These are phyloP conservation scores for Psococerastis gibbosa DNA, from an alignment of 2,888 invertebrate genomes.

Conservation along the genomic window DNA sequence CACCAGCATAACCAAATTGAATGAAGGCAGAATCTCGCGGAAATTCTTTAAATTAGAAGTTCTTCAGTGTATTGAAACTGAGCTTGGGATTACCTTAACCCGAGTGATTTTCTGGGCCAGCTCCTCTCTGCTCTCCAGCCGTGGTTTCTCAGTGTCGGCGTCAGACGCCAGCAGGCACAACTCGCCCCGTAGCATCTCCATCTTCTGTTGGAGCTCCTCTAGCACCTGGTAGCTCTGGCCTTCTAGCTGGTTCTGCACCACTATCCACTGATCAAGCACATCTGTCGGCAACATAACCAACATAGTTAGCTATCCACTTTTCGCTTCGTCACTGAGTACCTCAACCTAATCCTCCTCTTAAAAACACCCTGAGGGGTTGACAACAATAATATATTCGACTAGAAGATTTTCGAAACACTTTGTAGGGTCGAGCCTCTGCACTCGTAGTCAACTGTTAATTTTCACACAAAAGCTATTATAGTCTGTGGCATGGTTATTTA, in stretches of 20 bases:
- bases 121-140: constrained; percentile 21
- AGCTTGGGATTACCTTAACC: constrained; percentile 25
- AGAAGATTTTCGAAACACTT: no score
- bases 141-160: constrained; percentile 16
- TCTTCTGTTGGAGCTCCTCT: constrained; percentile 23
- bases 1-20: no score
- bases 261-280: constrained; percentile 29
- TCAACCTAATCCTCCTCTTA: constrained; percentile 3
- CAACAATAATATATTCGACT: no score
- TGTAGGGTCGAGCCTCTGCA: no score
- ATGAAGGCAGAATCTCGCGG: no score
- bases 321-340: no score
- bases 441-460: no score
- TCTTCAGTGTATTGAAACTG: no score
- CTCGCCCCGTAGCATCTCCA: constrained; percentile 24
- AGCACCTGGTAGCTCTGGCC: constrained; percentile 17
- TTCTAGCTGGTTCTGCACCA: background rate
- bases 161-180: constrained; percentile 20
- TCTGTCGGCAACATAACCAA: constrained; percentile 23
- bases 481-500: no score
- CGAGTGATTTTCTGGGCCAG: constrained; percentile 27
- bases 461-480: no score
- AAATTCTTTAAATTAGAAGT: no score
- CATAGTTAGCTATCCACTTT: no score
- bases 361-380: background rate